Conservation (phyloP, 2,888 invertebrate species). For the Tryphoninae sp. region DNA sequence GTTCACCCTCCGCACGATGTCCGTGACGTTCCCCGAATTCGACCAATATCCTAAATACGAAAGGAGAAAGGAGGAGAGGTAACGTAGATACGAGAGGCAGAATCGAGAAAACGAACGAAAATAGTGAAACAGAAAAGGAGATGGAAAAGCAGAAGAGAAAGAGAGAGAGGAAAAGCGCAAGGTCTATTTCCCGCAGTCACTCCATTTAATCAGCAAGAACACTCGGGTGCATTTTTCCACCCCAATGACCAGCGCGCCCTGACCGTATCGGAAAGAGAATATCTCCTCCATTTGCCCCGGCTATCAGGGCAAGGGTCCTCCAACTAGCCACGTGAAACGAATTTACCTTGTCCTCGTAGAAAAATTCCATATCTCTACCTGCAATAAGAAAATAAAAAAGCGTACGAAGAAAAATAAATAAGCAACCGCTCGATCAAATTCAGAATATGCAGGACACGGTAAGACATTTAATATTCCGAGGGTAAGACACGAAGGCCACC, state of each 20-base stretch:
- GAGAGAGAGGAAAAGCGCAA: conserved; percentile 29
- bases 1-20: too few relatives aligned
- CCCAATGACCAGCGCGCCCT: conserved; percentile 40
- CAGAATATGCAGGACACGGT: background rate
- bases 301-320: background rate
- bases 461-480: conserved; percentile 17
- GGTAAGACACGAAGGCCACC: background rate
- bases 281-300: conserved; percentile 26
- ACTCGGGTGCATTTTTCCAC: conserved; percentile 45
- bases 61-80: background rate
- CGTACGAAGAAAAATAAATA: background rate
- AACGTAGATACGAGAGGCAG: background rate
- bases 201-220: conserved; percentile 48
- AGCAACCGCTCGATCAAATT: conserved; percentile 27
- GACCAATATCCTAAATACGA: background rate
- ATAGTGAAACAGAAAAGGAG: background rate
- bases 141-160: conserved; percentile 10
- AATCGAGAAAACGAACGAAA: background rate
- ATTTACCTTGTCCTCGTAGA: conserved; percentile 23
- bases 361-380: conserved; percentile 23
- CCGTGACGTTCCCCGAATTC: too few relatives aligned
- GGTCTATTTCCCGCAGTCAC: conserved; percentile 58
- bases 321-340: conserved; percentile 16
- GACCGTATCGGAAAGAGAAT: conserved; percentile 20
- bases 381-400: too few relatives aligned